phyloP scores from a whole-genome alignment of 2,888 invertebrate genomes.

The Mycalesis mineus region DNA sequence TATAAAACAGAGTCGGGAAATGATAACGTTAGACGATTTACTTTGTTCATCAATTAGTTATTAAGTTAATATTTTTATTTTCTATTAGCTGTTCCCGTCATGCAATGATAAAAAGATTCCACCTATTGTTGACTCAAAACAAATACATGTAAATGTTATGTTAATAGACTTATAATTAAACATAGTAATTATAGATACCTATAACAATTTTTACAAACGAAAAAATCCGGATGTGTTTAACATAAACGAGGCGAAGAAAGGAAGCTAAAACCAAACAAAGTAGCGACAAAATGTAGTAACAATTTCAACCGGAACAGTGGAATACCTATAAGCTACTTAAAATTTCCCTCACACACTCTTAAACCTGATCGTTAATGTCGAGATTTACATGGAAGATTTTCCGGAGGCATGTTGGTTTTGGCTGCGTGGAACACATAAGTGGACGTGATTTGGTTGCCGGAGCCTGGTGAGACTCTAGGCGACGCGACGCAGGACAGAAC shows the following conservation, averaged over 20 bases:
- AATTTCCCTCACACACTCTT: slow-evolving; percentile 64
- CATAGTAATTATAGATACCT: too few species aligned
- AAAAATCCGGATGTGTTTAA: too few species aligned
- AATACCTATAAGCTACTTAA: slow-evolving; percentile 38
- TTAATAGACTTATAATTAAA: too few species aligned
- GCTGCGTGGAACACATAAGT: slow-evolving; percentile 70
- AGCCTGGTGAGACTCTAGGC: slow-evolving; percentile 60
- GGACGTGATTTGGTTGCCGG: slow-evolving; percentile 71
- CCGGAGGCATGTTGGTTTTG: slow-evolving; percentile 55
- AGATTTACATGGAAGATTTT: slow-evolving; percentile 77
- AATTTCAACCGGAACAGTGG: slow-evolving; percentile 15
- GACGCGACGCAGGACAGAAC: slow-evolving; percentile 53
- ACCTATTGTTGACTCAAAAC: too few species aligned
- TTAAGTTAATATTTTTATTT: too few species aligned
- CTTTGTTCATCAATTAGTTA: too few species aligned
- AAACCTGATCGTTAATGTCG: slow-evolving; percentile 72
- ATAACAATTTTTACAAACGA: too few species aligned
- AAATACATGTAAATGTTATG: too few species aligned
- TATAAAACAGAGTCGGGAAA: too few species aligned
- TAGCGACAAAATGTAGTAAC: slow-evolving; percentile 3
- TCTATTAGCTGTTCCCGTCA: too few species aligned
- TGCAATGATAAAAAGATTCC: too few species aligned
- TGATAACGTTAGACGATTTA: too few species aligned
- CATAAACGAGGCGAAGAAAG: not conserved
- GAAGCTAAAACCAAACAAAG: not conserved